phyloP scores from a whole-genome alignment of 2,888 invertebrate species.

The Pilophorus perplexus region DNA sequence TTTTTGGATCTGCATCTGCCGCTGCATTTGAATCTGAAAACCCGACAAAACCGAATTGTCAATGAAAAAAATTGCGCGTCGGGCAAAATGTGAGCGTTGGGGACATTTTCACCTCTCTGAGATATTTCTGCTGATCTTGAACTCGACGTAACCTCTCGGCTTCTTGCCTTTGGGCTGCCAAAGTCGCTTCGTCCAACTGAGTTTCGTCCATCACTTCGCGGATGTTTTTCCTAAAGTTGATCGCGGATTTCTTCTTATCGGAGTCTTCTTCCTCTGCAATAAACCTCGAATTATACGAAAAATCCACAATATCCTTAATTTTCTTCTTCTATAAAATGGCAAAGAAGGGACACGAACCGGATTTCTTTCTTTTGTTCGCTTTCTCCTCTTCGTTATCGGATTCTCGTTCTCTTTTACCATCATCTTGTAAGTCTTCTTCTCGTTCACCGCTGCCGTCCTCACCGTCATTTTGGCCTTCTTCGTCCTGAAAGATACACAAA shows the following conservation, averaged over 20 bases:
- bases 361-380: conserved; percentile 45
- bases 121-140: conserved; percentile 79
- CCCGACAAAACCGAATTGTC: neutral
- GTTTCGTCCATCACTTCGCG: conserved; percentile 92
- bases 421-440: conserved; percentile 47
- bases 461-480: conserved; percentile 32
- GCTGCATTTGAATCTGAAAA: conserved; percentile 50
- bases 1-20: conserved; percentile 73
- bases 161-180: conserved; percentile 90
- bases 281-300: no score
- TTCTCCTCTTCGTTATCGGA: conserved; percentile 45
- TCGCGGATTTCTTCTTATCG: conserved; percentile 55
- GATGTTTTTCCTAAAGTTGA: conserved; percentile 79
- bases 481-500: conserved; percentile 35
- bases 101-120: conserved; percentile 68
- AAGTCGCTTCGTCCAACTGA: conserved; percentile 85
- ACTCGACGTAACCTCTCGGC: conserved; percentile 80
- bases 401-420: conserved; percentile 37
- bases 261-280: conserved; percentile 26
- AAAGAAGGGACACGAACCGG: no score
- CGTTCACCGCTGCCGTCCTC: conserved; percentile 15
- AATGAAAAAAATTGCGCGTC: no score
- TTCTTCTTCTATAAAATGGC: no score
- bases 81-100: no score
- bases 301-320: no score